Percentiles rank a stretch among this genome's conserved stretches.
Conservation (phyloP, 2,113 vertebrate genomes). For the Rhizomys pruinosus region DNA sequence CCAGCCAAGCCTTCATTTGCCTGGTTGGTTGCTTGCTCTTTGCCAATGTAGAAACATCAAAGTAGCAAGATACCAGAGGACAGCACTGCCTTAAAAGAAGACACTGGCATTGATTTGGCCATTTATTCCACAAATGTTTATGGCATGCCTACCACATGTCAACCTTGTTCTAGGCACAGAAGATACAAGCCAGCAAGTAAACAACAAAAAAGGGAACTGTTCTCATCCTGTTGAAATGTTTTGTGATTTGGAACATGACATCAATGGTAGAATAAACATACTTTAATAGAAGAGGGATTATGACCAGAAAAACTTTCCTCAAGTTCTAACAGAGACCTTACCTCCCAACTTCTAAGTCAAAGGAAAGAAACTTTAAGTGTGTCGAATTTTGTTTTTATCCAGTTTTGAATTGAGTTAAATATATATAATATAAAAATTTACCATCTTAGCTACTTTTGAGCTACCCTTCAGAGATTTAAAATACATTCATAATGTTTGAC, state of each 20-base stretch:
- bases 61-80: constrained; percentile 49
- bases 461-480: background rate
- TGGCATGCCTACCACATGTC: background rate
- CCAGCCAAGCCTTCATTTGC: constrained; percentile 42
- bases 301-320: background rate
- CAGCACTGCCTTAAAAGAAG: constrained; percentile 49
- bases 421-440: background rate
- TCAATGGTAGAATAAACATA: background rate
- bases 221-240: background rate
- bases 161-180: background rate
- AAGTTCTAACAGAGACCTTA: background rate
- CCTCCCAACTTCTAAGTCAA: constrained; percentile 13
- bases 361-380: constrained; percentile 14
- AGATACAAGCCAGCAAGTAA: background rate
- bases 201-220: background rate
- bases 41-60: constrained; percentile 57
- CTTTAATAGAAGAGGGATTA: background rate
- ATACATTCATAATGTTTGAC: background rate
- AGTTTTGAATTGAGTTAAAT: background rate
- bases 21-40: constrained; percentile 44
- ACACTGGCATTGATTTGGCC: constrained; percentile 45
- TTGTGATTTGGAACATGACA: constrained; percentile 7
- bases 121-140: constrained; percentile 43
- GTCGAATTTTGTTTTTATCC: background rate
- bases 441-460: background rate